Base-by-base conservation (phyloP, 2,888 invertebrate genomes). In the Tetropium fuscum region DNA sequence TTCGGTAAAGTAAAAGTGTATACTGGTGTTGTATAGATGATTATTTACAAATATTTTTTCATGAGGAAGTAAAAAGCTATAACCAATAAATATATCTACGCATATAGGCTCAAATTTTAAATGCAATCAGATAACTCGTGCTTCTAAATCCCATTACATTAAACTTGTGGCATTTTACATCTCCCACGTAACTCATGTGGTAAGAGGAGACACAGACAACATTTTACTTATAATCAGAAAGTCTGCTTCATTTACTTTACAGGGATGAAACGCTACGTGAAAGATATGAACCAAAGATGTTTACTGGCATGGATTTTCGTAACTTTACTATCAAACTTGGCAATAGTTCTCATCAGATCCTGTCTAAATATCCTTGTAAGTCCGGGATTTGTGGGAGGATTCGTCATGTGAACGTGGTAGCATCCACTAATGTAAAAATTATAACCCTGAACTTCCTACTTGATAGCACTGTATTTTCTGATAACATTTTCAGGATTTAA, bases 231-330 rank as follows among this genome's bases (percentile, higher is more conserved):
- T 62, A 63, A 65, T 58, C 60, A 65, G 70, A 67, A 64, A 70
- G 73, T 77, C 77, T 75, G 74, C 77, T 75, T 74, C 77, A 76
- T 76, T 79, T 77, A 77, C 74, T 75, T 75, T 70, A 66, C 67
- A 51, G 63, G 68, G 74, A 75, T 72, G 76, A 78, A 80, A 80
- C 74, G 74, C 77, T 74, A 77, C 75, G 80, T 80, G 80, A 80
- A 80, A 80, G 79, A 80, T 79, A 76, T 70, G 72, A 75, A 77
- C 74, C 79, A 66, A 77, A 76, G 75, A 78, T 77, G 78, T 78
- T 78, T 77, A 77, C 76, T 77, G 73, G 74, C 76, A 77, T 76
- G 77, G 79, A 78, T 80, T 79, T 78, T 76, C 74, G 69, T 71
- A 78, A 79, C 77, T 78, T 78, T 72, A 73, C 77, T 76, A 77